phyloP scores from a whole-genome alignment of 2,113 vertebrate genomes.

The Tyrannus savana region DNA sequence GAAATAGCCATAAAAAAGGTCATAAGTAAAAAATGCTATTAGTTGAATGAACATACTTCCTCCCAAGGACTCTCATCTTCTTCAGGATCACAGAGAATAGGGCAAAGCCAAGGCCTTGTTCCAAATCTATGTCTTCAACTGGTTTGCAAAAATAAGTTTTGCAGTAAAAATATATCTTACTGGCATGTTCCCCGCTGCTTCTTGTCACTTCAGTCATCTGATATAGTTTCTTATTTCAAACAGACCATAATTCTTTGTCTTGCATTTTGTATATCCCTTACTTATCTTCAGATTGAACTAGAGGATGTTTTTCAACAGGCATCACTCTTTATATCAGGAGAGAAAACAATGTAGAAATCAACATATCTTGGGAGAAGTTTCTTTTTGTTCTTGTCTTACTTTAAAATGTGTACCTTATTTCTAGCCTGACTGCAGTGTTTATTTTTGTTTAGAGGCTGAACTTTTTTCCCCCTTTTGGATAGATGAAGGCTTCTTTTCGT shows the following conservation, averaged over 20 bases:
- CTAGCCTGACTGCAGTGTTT: not conserved
- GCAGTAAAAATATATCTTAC: not conserved
- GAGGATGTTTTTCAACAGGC: not conserved
- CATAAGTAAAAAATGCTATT: not conserved
- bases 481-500: not conserved
- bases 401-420: not conserved
- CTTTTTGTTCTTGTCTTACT: not conserved
- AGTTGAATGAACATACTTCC: not conserved
- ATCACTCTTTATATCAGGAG: not conserved
- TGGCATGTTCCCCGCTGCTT: not conserved
- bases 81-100: not conserved
- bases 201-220: not conserved
- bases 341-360: not conserved
- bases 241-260: not conserved
- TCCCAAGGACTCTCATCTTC: not conserved
- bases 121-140: not conserved
- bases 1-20: not conserved
- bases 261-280: not conserved
- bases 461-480: not conserved
- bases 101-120: not conserved
- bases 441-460: not conserved
- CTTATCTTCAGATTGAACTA: not conserved
- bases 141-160: conserved; percentile 1
- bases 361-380: not conserved
- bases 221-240: not conserved